phyloP scores from a whole-genome alignment of 2,113 vertebrate species.

The Echinops telfairi region DNA sequence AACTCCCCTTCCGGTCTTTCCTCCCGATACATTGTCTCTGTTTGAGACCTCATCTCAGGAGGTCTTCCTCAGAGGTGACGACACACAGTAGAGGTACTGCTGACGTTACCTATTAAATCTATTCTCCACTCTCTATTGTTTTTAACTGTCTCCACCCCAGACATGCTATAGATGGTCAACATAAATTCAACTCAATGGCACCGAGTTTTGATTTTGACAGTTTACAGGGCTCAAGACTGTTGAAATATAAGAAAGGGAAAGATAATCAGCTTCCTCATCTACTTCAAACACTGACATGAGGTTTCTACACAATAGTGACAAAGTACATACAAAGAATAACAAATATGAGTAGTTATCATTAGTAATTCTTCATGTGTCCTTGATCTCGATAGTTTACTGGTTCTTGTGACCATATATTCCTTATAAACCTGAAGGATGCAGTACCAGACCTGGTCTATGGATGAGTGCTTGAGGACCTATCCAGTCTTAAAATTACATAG shows the following conservation, averaged over 20 bases:
- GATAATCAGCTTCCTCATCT: constrained; percentile 12
- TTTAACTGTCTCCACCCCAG: neutral
- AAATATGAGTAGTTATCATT: constrained; percentile 6
- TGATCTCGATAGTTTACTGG: constrained; percentile 38
- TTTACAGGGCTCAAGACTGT: neutral
- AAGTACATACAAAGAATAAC: constrained; percentile 7
- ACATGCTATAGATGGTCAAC: no score
- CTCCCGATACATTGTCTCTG: constrained; percentile 31
- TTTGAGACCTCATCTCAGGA: neutral
- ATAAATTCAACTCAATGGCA: no score
- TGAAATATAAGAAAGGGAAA: constrained; percentile 19
- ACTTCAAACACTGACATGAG: constrained; percentile 27
- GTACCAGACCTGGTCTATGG: neutral
- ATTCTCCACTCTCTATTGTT: neutral
- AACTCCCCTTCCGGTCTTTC: neutral
- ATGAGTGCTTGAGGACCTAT: neutral
- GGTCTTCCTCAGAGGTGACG: neutral
- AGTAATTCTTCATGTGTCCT: constrained; percentile 29
- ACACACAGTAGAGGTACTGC: neutral
- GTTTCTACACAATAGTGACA: neutral
- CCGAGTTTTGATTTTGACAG: no score
- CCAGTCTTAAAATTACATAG: neutral
- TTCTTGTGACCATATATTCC: constrained; percentile 11
- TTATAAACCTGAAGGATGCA: neutral
- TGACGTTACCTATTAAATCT: constrained; percentile 20